Conservation (phyloP, 2,888 invertebrate species). For the Masnerella sp. region DNA sequence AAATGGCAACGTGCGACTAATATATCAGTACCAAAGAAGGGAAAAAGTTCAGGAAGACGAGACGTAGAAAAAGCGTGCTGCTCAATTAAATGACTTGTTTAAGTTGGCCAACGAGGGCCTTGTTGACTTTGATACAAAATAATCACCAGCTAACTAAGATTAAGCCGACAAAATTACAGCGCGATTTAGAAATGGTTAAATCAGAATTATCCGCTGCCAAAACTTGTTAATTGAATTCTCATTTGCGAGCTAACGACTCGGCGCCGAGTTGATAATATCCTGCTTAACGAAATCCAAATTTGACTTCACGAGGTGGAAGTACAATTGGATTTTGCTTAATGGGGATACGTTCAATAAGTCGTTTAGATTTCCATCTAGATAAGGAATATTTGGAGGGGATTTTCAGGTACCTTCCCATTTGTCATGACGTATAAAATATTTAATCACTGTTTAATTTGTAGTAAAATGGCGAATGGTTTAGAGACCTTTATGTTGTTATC, state of each 20-base stretch:
- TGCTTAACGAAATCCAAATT: too few species aligned
- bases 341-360: neutral
- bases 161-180: too few species aligned
- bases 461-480: too few species aligned
- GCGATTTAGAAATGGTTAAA: too few species aligned
- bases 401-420: too few species aligned
- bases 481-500: conserved; percentile 4
- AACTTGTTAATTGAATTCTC: too few species aligned
- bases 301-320: neutral
- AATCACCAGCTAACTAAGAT: too few species aligned
- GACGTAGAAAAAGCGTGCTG: conserved; percentile 7
- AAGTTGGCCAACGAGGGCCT: neutral
- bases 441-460: neutral
- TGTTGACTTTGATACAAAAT: too few species aligned
- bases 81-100: conserved; percentile 9
- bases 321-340: neutral
- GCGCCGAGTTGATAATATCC: too few species aligned
- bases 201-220: too few species aligned
- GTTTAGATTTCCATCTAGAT: neutral
- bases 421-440: neutral
- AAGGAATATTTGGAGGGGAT: too few species aligned
- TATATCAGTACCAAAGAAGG: conserved; percentile 50
- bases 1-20: conserved; percentile 47
- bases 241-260: too few species aligned
- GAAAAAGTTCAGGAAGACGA: conserved; percentile 27